Evolutionary conservation across 2,888 invertebrate species (phyloP).

Genomic region (Chesias legatella): DNA sequence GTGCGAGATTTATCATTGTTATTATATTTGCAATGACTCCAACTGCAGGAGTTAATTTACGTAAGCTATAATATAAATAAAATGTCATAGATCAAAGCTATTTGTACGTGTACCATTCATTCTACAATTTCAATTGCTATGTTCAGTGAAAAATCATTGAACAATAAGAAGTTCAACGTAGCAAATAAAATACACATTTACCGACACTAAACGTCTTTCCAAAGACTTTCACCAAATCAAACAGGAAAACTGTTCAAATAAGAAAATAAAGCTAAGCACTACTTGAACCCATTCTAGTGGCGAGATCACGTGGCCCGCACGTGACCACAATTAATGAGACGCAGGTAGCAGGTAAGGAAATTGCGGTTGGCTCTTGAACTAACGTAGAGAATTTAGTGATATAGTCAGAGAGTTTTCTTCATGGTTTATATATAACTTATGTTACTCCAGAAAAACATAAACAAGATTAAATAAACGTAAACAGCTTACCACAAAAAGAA

Average conservation of each 20-base stretch:
- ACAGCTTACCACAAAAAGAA: no score
- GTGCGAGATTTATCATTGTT: background rate
- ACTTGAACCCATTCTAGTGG: conserved; percentile 35
- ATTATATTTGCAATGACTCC: no score
- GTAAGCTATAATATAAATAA: no score
- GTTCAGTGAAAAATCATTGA: no score
- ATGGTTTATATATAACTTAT: no score
- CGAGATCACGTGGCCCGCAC: conserved; percentile 52
- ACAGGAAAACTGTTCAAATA: conserved; percentile 28
- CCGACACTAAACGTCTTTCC: conserved; percentile 14
- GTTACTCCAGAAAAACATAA: no score
- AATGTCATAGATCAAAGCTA: no score
- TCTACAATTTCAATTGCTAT: no score
- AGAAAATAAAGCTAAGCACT: conserved; percentile 37
- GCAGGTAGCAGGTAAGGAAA: conserved; percentile 53
- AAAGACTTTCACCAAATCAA: conserved; percentile 26
- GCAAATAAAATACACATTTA: conserved; percentile 7
- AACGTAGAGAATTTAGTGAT: conserved; percentile 4
- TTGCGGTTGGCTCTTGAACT: conserved; percentile 36
- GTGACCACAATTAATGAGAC: conserved; percentile 67
- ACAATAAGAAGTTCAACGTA: background rate
- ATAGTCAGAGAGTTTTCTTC: no score
- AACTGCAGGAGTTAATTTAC: no score
- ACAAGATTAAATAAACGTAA: no score
- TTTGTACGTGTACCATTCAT: no score